phyloP scores from a whole-genome alignment of 2,113 vertebrate genomes.

The Galbula dea region DNA sequence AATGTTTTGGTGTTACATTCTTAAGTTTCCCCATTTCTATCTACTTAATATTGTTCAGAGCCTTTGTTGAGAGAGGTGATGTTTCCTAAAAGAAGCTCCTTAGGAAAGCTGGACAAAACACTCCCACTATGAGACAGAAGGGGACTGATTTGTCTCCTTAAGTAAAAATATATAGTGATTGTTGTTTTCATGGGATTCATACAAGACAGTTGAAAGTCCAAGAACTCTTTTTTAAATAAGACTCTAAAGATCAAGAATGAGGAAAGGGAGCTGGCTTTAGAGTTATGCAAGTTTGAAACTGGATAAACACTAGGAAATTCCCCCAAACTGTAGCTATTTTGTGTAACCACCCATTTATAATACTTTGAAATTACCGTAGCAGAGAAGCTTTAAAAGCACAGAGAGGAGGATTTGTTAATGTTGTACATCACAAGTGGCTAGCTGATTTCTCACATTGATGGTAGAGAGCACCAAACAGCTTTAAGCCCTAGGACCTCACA shows the following conservation, averaged over 20 bases:
- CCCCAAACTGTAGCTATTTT: background rate
- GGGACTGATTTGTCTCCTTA: background rate
- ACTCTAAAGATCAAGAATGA: background rate
- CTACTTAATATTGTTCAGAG: background rate
- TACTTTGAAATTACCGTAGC: background rate
- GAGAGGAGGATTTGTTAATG: background rate
- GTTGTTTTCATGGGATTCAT: background rate
- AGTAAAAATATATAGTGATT: background rate
- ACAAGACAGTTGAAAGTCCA: background rate
- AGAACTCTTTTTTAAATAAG: background rate
- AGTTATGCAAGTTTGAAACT: background rate
- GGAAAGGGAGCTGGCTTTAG: background rate
- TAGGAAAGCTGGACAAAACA: background rate
- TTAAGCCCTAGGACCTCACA: background rate
- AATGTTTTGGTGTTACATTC: background rate
- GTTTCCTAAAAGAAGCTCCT: background rate
- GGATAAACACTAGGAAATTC: background rate
- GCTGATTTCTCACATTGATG: background rate
- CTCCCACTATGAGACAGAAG: background rate
- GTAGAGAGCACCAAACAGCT: background rate
- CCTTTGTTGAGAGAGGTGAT: background rate
- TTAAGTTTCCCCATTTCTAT: background rate
- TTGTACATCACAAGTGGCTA: rapidly evolving
- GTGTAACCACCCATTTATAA: background rate
- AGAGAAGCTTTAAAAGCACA: background rate